phyloP scores from a whole-genome alignment of 1,140 invertebrate genomes.

The Chelonus insularis region DNA sequence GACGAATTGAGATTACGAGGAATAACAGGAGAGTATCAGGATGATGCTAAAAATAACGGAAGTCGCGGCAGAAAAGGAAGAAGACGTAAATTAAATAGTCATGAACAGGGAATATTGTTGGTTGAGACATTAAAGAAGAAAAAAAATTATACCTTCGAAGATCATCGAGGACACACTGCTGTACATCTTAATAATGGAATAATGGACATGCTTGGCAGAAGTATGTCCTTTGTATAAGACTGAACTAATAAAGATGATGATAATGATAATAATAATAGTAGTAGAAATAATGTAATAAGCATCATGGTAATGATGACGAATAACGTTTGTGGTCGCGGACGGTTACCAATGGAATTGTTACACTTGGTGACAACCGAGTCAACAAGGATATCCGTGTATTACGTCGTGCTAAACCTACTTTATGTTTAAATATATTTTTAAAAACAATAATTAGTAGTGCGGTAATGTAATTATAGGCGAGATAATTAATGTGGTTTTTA shows the following conservation, averaged over 20 bases:
- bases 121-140: constrained; percentile 72
- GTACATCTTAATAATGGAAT: constrained; percentile 68
- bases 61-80: constrained; percentile 42
- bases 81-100: constrained; percentile 64
- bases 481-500: neutral
- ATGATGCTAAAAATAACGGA: constrained; percentile 8
- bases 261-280: neutral
- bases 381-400: constrained; percentile 18
- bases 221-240: constrained; percentile 59
- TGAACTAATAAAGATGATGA: no score
- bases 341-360: constrained; percentile 17
- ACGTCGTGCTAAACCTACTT: constrained; percentile 24
- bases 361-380: constrained; percentile 16
- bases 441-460: neutral
- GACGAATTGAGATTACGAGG: constrained; percentile 41
- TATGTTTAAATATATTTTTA: constrained; percentile 6
- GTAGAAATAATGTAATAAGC: neutral
- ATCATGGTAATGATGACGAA: constrained; percentile 11
- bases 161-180: constrained; percentile 52
- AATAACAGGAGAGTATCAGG: constrained; percentile 34
- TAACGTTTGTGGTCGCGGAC: constrained; percentile 13
- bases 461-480: neutral
- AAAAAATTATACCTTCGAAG: constrained; percentile 55
- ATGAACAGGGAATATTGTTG: constrained; percentile 73
- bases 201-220: constrained; percentile 81